phyloP scores from a whole-genome alignment of 2,888 invertebrate genomes.

The Platycnemis pennipes region DNA sequence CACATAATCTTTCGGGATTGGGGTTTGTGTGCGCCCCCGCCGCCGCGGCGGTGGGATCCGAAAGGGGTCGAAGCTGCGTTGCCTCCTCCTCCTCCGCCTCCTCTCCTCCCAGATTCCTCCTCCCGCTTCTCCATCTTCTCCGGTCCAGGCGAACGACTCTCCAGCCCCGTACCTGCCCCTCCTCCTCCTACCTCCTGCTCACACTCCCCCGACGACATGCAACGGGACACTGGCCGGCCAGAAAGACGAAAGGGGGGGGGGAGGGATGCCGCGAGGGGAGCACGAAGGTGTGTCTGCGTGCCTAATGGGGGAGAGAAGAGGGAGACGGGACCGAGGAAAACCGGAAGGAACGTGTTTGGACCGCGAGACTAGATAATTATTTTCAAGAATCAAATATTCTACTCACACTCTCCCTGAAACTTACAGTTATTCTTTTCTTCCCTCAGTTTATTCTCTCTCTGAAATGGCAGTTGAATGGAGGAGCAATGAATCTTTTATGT shows the following conservation, averaged over 20 bases:
- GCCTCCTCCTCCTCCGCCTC: background rate
- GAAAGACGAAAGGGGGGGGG: background rate
- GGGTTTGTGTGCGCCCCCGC: background rate
- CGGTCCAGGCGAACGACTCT: slow-evolving; percentile 39
- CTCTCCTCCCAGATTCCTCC: background rate
- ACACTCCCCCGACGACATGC: background rate
- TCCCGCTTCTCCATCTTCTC: background rate
- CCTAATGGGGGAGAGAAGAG: slow-evolving; percentile 25
- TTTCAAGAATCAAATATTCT: background rate
- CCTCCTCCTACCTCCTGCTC: background rate
- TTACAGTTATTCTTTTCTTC: background rate
- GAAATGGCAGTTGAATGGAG: background rate
- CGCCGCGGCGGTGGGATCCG: slow-evolving; percentile 47
- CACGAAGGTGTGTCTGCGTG: slow-evolving; percentile 9
- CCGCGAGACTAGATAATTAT: background rate
- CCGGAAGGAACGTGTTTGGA: slow-evolving; percentile 12
- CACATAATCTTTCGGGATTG: slow-evolving; percentile 55
- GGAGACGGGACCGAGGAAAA: background rate
- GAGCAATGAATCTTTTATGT: background rate
- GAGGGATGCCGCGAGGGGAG: background rate
- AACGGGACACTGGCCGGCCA: slow-evolving; percentile 49
- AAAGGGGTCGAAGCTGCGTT: background rate
- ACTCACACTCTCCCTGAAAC: background rate
- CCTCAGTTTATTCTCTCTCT: background rate
- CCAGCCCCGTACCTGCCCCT: background rate